These are phyloP conservation scores for Congeria kusceri DNA, from an alignment of 2,888 invertebrate species.

Conservation along the genomic window DNA sequence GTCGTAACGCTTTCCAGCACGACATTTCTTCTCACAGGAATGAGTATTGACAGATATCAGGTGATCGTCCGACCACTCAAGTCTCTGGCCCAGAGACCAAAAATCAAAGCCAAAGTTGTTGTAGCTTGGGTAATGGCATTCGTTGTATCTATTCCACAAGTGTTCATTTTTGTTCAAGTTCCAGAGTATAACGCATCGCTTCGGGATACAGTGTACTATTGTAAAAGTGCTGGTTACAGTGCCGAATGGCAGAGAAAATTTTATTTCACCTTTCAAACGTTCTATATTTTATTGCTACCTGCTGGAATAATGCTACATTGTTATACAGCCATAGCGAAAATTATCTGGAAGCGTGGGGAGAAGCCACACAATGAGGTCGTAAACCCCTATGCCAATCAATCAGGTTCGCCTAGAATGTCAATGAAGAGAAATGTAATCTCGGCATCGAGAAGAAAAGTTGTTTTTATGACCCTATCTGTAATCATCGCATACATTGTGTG, in stretches of 20 bases:
- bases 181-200: conserved; percentile 73
- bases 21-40: conserved; percentile 85
- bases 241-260: conserved; percentile 85
- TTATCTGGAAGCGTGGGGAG: conserved; percentile 83
- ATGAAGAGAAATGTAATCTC: conserved; percentile 80
- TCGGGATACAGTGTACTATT: conserved; percentile 80
- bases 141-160: conserved; percentile 84
- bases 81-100: conserved; percentile 78
- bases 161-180: conserved; percentile 85
- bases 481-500: conserved; percentile 85
- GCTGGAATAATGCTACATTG: conserved; percentile 85
- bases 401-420: conserved; percentile 73
- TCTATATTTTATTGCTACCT: conserved; percentile 85
- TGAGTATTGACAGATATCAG: conserved; percentile 85
- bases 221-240: conserved; percentile 85
- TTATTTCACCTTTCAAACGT: conserved; percentile 85
- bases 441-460: conserved; percentile 84
- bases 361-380: conserved; percentile 22
- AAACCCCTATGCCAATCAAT: conserved; percentile 2
- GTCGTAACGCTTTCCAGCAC: conserved; percentile 85
- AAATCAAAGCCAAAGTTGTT: conserved; percentile 82
- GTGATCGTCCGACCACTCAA: conserved; percentile 85
- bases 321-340: conserved; percentile 85
- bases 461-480: conserved; percentile 86
- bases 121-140: conserved; percentile 85